Conservation (phyloP, 2,797 vertebrate genomes). For the Peromyscus nudipes region DNA sequence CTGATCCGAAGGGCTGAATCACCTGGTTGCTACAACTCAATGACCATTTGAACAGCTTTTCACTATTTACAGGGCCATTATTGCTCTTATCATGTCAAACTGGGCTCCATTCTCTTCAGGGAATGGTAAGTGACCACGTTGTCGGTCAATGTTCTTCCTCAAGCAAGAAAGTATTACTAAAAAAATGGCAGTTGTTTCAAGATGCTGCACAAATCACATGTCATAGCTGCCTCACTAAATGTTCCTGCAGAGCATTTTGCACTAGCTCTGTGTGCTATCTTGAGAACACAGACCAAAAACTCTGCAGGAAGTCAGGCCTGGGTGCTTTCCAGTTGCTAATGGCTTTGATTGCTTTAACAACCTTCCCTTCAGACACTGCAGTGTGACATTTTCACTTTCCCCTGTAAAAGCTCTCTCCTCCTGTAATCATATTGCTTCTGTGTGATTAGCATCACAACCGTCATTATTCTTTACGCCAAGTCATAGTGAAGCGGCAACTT, state of each 20-base stretch:
- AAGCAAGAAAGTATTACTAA: conserved; percentile 54
- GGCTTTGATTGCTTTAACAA: conserved; percentile 73
- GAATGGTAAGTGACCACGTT: not conserved
- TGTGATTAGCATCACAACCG: conserved; percentile 47
- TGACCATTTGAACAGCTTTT: conserved; percentile 31
- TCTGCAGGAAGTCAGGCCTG: conserved; percentile 26
- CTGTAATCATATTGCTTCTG: conserved; percentile 56
- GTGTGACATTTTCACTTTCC: conserved; percentile 49
- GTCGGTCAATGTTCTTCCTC: conserved; percentile 9
- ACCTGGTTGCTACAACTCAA: conserved; percentile 15
- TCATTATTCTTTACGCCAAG: conserved; percentile 59
- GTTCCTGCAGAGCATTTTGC: conserved; percentile 48
- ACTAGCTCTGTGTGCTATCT: conserved; percentile 56
- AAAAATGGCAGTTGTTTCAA: conserved; percentile 45
- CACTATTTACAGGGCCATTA: conserved; percentile 1
- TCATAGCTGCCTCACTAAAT: conserved; percentile 32
- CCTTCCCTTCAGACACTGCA: conserved; percentile 49
- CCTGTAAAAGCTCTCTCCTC: conserved; percentile 43
- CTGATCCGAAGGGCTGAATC: conserved; percentile 31
- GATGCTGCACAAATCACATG: conserved; percentile 22
- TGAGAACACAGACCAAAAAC: conserved; percentile 57
- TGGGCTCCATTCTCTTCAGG: not conserved
- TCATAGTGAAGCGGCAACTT: conserved; percentile 54
- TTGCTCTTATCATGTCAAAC: conserved; percentile 22
- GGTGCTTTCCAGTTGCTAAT: conserved; percentile 63